Evolutionary conservation across 1,140 invertebrate genomes (phyloP), one percentile per base, ranked within the genome.

Genomic region (Holcopasites calliopsidis): DNA sequence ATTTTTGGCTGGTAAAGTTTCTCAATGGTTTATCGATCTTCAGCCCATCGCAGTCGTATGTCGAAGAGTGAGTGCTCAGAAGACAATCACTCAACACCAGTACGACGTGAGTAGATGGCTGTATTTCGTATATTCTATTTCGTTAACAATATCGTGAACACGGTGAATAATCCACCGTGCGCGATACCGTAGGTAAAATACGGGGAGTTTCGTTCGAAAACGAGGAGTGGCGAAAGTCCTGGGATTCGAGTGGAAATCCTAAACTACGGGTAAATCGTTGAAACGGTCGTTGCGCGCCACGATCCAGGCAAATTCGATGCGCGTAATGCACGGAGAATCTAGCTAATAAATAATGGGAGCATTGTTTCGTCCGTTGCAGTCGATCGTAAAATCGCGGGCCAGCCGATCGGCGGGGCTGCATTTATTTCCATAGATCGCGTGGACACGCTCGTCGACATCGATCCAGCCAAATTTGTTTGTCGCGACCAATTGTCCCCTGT

Each of bases 261-360:
- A 50, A 69, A 75, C 54, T 33, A 50, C 33, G 31, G 42, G 58
- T 75, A 69, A 75, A 75, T 75, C 64, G 72, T 23, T 18, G 50
- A 5, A 52, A 52, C 35, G 49, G 62, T 55, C n/a, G 60, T 23
- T 13, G 13, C 8, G 38, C 31, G 1, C 7, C 35, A 13, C 61
- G 16, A 16, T n/a, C 47, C 64, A 18, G 42, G 28, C 31, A 78
- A 80, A 85, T 77, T 85, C 80, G 75, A 82, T 58, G 73, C 77
- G 74, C 71, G 80, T 84, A 84, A 85, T 84, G 83, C 81, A 72
- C 49, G 57, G 61, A 80, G 79, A 82, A 82, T 84, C 80, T 57
- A 61, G 66, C 76, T 82, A 85, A 86, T 85, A 86, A 86, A 86
- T 86, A 85, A 86, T 85, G 80, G 80, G 38, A 72, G 77, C 82